phyloP scores from a whole-genome alignment of 2,797 vertebrate genomes.

The Eulemur rubriventer region DNA sequence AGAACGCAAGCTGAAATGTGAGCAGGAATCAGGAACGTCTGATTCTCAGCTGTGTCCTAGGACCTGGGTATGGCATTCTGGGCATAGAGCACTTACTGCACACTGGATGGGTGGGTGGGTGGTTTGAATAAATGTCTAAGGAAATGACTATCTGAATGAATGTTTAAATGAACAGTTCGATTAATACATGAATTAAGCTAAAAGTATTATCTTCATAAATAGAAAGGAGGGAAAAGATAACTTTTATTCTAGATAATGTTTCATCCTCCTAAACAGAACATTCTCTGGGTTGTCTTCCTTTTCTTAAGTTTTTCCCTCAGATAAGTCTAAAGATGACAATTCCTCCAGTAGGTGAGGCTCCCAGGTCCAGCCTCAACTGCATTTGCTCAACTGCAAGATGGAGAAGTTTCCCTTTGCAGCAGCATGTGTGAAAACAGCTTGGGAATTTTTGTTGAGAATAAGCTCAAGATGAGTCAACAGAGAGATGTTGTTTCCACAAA shows the following conservation, averaged over 20 bases:
- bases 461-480: conserved; percentile 62
- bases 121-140: neutral
- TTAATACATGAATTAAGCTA: conserved; percentile 24
- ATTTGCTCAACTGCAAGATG: conserved; percentile 12
- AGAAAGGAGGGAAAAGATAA: neutral
- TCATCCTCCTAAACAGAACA: neutral
- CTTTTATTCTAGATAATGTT: neutral
- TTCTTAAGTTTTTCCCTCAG: conserved; percentile 36
- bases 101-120: neutral
- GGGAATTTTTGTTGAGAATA: conserved; percentile 59
- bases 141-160: neutral
- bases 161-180: neutral
- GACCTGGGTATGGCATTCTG: neutral
- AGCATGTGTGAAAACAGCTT: conserved; percentile 61
- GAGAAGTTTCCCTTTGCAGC: conserved; percentile 40
- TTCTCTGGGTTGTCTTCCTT: neutral
- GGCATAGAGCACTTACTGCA: neutral
- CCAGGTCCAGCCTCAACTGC: neutral
- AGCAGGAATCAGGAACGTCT: neutral
- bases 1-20: neutral
- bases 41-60: neutral
- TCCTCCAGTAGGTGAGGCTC: neutral
- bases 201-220: conserved; percentile 54
- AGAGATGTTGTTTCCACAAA: conserved; percentile 59
- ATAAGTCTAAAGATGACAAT: conserved; percentile 4